Conservation (phyloP, 2,888 invertebrate genomes). For the Xiphydria camelus region DNA sequence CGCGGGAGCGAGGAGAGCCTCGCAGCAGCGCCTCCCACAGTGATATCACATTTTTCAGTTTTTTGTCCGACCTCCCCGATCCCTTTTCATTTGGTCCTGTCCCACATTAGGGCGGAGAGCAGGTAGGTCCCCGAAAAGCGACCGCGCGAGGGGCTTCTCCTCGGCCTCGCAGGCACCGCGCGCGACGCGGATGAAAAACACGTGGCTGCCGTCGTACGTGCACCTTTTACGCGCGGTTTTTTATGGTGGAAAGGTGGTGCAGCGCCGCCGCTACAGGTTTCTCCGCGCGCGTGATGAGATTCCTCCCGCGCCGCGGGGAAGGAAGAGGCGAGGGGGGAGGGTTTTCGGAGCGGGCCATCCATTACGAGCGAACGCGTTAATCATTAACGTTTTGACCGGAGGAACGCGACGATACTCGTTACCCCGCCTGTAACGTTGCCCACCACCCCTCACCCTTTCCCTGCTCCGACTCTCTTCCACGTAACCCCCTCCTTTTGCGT, state of each 20-base stretch:
- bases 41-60: constrained; percentile 4
- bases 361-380: neutral
- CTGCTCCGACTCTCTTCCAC: constrained; percentile 17
- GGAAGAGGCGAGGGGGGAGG: neutral
- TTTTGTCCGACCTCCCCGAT: neutral
- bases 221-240: constrained; percentile 1
- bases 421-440: constrained; percentile 23
- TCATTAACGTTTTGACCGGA: neutral
- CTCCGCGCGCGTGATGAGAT: neutral
- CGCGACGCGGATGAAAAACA: no score
- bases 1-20: neutral
- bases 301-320: no score
- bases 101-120: neutral
- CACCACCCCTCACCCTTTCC: constrained; percentile 8
- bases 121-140: no score
- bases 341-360: neutral
- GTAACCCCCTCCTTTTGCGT: constrained; percentile 8
- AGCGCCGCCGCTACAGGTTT: neutral
- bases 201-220: neutral
- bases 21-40: neutral
- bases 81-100: constrained; percentile 1
- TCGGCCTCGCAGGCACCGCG: no score
- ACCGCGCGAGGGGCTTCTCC: no score
- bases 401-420: neutral
- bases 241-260: neutral